phyloP scores from a whole-genome alignment of 2,888 invertebrate species.

The Griposia aprilina region DNA sequence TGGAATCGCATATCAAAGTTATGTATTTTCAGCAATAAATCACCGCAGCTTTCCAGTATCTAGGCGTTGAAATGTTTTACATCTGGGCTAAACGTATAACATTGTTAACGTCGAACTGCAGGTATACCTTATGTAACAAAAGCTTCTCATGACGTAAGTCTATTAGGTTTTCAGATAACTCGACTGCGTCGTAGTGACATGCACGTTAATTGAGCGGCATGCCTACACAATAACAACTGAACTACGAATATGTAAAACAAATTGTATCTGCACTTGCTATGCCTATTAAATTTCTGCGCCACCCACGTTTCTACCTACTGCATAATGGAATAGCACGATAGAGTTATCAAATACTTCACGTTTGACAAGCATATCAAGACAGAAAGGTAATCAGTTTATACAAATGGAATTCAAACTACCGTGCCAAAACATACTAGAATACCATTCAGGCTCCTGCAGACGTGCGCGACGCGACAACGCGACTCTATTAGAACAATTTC shows the following conservation, averaged over 20 bases:
- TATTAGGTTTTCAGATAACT: neutral
- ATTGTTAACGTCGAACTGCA: neutral
- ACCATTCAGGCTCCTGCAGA: neutral
- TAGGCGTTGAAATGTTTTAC: slow-evolving; percentile 4
- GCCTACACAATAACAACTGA: neutral
- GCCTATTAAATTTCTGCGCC: slow-evolving; percentile 3
- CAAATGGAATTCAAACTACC: slow-evolving; percentile 15
- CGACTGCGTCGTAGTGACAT: neutral
- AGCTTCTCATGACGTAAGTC: neutral
- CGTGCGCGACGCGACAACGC: too few species aligned
- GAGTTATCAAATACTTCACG: slow-evolving; percentile 26
- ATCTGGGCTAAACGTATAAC: neutral
- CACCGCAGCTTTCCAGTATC: neutral
- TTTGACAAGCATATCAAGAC: slow-evolving; percentile 38
- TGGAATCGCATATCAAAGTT: slow-evolving; percentile 25
- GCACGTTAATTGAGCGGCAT: neutral
- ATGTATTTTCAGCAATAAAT: slow-evolving; percentile 29
- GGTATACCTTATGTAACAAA: neutral
- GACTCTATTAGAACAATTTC: too few species aligned
- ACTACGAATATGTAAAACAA: neutral
- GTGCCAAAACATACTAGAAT: slow-evolving; percentile 44
- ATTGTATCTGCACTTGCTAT: slow-evolving; percentile 10
- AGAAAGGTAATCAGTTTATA: slow-evolving; percentile 4
- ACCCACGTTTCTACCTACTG: slow-evolving; percentile 16
- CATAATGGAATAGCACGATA: slow-evolving; percentile 23